Evolutionary conservation across 2,888 invertebrate genomes (phyloP), one percentile per base, ranked within the genome.

Genomic region (Cephonodes hylas): DNA sequence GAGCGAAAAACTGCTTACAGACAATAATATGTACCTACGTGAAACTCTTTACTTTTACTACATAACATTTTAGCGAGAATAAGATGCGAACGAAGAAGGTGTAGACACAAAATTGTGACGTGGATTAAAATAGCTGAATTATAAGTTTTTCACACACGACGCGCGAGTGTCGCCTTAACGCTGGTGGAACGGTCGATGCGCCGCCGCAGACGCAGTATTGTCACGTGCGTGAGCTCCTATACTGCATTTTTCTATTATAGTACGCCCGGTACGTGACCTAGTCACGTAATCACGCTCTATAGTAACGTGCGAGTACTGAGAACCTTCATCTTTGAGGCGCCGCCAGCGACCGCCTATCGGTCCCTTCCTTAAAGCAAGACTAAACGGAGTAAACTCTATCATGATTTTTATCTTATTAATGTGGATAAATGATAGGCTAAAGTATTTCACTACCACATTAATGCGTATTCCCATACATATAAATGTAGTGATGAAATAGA

Each of bases 181-280:
- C 27, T 8, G 15, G 13, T 31, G 8, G 15, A 27, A 38, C 3
- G 4, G 58, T 23, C 23, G 38, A 20, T 38, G 22, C 38, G 22
- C 20, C 5, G 22, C n/a, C 38, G 38, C 25, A 22, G 31, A 34
- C 34, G 61, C 63, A 42, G 59, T 59, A 64, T 44, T 48, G 68
- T 80, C 79, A 85, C 87, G 87, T 85, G 81, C 75, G 70, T 66
- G 60, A 62, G 67, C 63, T 66, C 69, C 64, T 74, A 81, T 73
- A 73, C 70, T 67, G 73, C 66, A 75, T 78, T 78, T 80, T 74
- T 72, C 74, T 69, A 72, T 73, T 79, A 82, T 83, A 83, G 79
- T 76, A 81, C 71, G 67, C 65, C 67, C 67, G 72, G 73, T 85
- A 89, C 89, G 91, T 90, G 90, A 81, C 76, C 80, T 85, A 80